Evolutionary conservation across 2,113 vertebrate species (phyloP).

Genomic region (Stercorarius parasiticus): DNA sequence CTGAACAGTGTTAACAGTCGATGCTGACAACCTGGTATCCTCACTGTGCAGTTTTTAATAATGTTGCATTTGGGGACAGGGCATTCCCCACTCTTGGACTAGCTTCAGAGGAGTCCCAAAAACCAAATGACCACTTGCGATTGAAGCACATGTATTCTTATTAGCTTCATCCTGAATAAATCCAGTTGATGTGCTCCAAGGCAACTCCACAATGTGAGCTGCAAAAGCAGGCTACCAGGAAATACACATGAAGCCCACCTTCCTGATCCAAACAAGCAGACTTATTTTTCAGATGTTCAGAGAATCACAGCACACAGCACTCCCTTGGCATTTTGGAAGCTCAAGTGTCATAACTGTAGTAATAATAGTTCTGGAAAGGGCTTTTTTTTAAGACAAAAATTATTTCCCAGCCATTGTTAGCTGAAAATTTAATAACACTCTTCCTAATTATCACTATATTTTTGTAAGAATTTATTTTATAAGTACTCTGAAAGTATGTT

Average conservation of each 20-base stretch:
- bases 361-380: neutral
- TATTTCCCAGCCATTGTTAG: neutral
- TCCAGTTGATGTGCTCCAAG: neutral
- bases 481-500: neutral
- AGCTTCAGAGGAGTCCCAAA: neutral
- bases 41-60: neutral
- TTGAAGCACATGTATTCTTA: neutral
- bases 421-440: neutral
- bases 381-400: neutral
- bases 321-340: neutral
- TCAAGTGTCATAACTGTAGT: neutral
- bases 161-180: neutral
- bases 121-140: neutral
- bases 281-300: neutral
- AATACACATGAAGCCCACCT: neutral
- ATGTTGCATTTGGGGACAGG: neutral
- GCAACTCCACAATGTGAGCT: neutral
- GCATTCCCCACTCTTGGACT: neutral
- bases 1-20: neutral
- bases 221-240: neutral
- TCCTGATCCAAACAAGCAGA: neutral
- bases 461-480: neutral
- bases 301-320: neutral
- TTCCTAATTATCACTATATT: neutral
- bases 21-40: neutral